Conservation (phyloP, 2,113 vertebrate species). For the Felis chaus region DNA sequence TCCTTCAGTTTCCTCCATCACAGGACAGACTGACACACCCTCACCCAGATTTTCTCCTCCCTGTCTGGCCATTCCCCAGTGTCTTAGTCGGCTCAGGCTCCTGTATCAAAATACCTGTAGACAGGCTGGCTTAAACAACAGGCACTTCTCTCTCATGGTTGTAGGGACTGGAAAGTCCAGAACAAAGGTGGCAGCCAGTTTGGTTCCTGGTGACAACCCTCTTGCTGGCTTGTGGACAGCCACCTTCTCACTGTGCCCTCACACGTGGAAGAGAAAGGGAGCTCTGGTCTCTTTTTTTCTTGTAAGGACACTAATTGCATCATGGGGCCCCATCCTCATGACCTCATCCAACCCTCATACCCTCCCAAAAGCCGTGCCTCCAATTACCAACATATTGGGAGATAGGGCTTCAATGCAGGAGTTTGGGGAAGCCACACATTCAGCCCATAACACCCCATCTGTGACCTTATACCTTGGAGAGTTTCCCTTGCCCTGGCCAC, state of each 20-base stretch:
- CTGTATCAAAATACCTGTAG: not conserved
- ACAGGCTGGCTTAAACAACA: not conserved
- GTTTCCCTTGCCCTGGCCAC: not conserved
- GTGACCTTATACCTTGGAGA: not conserved
- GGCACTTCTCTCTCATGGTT: not conserved
- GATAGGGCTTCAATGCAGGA: not conserved
- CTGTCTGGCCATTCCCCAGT: not conserved
- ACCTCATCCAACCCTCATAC: not conserved
- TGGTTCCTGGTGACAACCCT: not conserved
- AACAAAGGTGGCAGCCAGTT: not conserved
- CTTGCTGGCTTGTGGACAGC: not conserved
- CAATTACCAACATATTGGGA: not conserved
- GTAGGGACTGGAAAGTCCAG: not conserved
- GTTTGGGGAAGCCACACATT: not conserved
- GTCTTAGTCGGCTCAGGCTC: not conserved
- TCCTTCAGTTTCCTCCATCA: not conserved
- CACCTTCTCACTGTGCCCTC: not conserved
- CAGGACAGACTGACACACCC: not conserved
- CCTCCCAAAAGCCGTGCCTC: not conserved
- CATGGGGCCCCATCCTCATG: not conserved
- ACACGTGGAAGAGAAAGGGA: too few relatives aligned
- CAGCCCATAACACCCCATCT: not conserved
- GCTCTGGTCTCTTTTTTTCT: not conserved
- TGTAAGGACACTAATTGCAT: not conserved
- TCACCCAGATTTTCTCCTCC: not conserved